Conservation (phyloP, 1,140 invertebrate species). For the Rhopalosiphum maidis region DNA sequence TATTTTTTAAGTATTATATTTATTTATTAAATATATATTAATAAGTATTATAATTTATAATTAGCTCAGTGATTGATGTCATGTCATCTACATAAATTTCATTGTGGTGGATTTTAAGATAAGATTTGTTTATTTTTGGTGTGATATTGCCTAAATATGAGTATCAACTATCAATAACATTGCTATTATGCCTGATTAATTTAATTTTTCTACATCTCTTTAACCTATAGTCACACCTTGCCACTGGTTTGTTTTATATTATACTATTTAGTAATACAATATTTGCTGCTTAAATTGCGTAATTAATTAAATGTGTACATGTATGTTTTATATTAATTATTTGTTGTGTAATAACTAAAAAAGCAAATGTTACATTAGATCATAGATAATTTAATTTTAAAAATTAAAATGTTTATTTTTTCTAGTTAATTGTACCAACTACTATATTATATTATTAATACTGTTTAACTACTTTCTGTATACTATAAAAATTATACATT, state of each 20-base stretch:
- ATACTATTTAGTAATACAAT: background rate
- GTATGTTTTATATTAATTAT: background rate
- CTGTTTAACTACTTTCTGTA: background rate
- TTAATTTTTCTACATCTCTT: too few relatives aligned
- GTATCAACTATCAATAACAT: too few relatives aligned
- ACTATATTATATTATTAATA: background rate
- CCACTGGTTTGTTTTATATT: background rate
- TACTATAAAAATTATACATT: background rate
- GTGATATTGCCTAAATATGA: too few relatives aligned
- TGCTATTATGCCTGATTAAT: too few relatives aligned
- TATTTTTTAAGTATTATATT: too few relatives aligned
- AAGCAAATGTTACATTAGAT: background rate
- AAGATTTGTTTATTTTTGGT: too few relatives aligned
- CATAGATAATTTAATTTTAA: background rate
- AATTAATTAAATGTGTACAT: background rate
- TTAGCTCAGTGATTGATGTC: too few relatives aligned
- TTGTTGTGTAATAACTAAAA: background rate
- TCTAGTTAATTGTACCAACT: background rate
- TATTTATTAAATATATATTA: too few relatives aligned
- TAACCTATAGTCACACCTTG: too few relatives aligned
- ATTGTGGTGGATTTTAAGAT: too few relatives aligned
- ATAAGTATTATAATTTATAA: too few relatives aligned
- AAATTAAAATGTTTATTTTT: background rate
- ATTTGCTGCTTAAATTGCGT: background rate
- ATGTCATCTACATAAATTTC: too few relatives aligned